Conservation (phyloP, 2,888 invertebrate genomes). For the Panorpa germanica region DNA sequence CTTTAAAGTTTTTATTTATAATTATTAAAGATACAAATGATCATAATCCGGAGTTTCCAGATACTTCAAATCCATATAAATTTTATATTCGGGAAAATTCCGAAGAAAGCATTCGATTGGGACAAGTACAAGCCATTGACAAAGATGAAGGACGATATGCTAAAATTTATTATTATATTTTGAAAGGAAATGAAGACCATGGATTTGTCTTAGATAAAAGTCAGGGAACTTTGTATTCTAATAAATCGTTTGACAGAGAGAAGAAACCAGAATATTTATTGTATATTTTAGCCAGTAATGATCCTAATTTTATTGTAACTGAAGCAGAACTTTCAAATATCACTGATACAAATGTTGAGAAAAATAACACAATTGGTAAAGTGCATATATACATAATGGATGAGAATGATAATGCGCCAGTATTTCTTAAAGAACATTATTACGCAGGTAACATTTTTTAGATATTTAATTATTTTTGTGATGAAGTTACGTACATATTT, state of each 20-base stretch:
- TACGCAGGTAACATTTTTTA: background rate
- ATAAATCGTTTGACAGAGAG: conserved; percentile 68
- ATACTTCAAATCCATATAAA: conserved; percentile 38
- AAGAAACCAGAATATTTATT: conserved; percentile 51
- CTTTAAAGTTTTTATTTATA: conserved; percentile 52
- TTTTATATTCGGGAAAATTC: conserved; percentile 57
- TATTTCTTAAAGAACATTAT: conserved; percentile 32
- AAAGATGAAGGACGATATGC: conserved; percentile 62
- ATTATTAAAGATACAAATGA: conserved; percentile 64
- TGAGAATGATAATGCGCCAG: conserved; percentile 71
- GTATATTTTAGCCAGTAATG: conserved; percentile 67
- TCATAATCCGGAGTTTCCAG: conserved; percentile 58
- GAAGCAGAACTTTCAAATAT: conserved; percentile 26
- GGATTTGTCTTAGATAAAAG: conserved; percentile 63
- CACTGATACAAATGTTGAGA: conserved; percentile 24
- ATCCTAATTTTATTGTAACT: conserved; percentile 48
- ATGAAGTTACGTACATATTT: conserved; percentile 3
- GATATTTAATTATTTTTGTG: background rate
- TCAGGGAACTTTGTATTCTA: conserved; percentile 62
- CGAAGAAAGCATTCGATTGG: conserved; percentile 38
- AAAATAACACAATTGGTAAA: conserved; percentile 50
- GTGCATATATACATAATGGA: conserved; percentile 57
- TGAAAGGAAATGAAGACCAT: conserved; percentile 57
- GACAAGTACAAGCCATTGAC: conserved; percentile 20
- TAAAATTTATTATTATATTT: conserved; percentile 65